A percentile compares a stretch with the other conserved stretches of the same genome.
phyloP scores from a whole-genome alignment of 53 echinoderm and acorn worm species.

The Stichopus horrens region DNA sequence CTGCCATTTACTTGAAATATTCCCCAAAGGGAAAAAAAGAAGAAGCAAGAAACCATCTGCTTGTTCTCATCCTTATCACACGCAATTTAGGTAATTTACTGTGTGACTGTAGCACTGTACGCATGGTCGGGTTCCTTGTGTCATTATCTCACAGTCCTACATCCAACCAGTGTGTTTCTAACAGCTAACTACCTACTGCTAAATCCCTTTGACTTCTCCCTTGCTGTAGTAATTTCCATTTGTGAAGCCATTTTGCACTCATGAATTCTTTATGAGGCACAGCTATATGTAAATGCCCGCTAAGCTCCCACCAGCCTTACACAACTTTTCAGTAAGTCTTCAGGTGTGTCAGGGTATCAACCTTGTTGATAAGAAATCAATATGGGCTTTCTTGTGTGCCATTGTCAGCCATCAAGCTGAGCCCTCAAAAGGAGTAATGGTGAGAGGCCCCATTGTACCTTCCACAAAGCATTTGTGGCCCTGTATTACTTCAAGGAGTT shows the following conservation, averaged over 20 bases:
- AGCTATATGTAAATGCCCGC: conserved; percentile 55
- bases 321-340: not conserved
- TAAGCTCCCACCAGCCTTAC: not conserved
- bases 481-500: not conserved
- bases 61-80: no score
- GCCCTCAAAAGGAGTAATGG: not conserved
- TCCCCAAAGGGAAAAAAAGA: no score
- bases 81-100: no score
- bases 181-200: not conserved
- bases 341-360: conserved; percentile 27
- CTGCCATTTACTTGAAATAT: no score
- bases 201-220: conserved; percentile 4
- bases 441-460: conserved; percentile 17
- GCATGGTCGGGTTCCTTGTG: conserved; percentile 1
- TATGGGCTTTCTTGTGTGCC: conserved; percentile 18
- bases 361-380: conserved; percentile 32
- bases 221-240: not conserved
- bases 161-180: not conserved
- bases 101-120: not conserved
- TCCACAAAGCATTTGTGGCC: not conserved
- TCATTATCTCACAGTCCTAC: no score
- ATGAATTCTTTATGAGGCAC: conserved; percentile 64
- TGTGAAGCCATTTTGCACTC: not conserved
- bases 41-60: no score
- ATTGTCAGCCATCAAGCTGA: conserved; percentile 7